Conservation (phyloP, 2,113 vertebrate species). For the Neotoma lepida region DNA sequence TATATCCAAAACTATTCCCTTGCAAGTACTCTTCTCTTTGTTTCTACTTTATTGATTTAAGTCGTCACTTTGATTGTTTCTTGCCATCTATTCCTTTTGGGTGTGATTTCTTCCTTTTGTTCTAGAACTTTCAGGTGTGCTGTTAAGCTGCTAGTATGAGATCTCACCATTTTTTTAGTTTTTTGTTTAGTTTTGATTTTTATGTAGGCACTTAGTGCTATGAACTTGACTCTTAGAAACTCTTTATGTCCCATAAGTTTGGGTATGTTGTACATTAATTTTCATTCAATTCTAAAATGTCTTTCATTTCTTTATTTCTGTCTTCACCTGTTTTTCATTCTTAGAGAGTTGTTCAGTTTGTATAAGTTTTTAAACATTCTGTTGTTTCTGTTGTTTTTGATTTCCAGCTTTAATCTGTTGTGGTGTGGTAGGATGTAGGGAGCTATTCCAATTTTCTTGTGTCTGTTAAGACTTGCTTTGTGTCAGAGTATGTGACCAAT, state of each 20-base stretch:
- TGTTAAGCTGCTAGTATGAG: background rate
- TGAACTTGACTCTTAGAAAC: background rate
- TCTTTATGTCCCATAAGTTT: background rate
- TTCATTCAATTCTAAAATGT: too few species aligned
- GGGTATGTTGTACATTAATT: too few species aligned
- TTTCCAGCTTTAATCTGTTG: too few species aligned
- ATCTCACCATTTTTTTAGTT: background rate
- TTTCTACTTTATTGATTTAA: background rate
- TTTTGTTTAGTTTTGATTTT: background rate
- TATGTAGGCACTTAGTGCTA: background rate
- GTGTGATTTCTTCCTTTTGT: background rate
- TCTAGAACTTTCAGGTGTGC: background rate
- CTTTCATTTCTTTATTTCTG: too few species aligned
- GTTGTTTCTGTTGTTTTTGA: too few species aligned
- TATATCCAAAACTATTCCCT: background rate
- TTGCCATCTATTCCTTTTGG: background rate
- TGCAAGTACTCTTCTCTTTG: too few species aligned
- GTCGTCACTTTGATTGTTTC: background rate
- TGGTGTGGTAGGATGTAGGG: background rate
- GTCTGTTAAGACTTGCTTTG: too few species aligned
- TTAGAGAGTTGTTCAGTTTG: background rate
- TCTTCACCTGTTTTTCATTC: too few species aligned
- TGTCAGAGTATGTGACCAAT: background rate
- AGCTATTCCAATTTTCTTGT: background rate
- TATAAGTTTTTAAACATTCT: too few species aligned